Evolutionary conservation across 2,113 vertebrate genomes (phyloP).

Genomic region (Progne subis): DNA sequence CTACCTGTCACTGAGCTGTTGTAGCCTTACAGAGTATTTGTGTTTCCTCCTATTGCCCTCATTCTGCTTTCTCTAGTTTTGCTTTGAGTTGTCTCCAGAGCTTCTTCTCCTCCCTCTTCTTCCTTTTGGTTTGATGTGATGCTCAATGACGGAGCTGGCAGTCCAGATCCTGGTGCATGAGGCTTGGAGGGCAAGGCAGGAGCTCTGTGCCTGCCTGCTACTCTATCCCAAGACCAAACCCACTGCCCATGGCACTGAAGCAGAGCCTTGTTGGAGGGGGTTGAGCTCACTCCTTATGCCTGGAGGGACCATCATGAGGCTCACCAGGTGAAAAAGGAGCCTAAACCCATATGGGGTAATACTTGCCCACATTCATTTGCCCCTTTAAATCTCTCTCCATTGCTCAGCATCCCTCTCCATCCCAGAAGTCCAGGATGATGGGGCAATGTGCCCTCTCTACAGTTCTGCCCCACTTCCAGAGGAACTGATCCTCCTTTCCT

Average conservation of each 20-base stretch:
- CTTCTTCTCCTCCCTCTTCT: constrained; percentile 18
- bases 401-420: neutral
- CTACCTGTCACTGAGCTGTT: neutral
- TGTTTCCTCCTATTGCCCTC: neutral
- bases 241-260: rapidly evolving
- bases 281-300: rapidly evolving
- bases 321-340: neutral
- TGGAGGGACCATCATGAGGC: neutral
- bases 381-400: neutral
- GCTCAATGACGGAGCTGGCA: neutral
- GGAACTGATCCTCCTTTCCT: neutral
- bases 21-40: neutral
- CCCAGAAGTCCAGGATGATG: neutral
- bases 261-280: neutral
- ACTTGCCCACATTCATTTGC: neutral
- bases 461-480: neutral
- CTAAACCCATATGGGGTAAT: neutral
- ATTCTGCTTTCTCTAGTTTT: constrained; percentile 65
- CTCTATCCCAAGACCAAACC: neutral
- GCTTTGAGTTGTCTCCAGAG: constrained; percentile 24
- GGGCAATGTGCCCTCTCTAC: neutral
- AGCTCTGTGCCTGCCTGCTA: neutral
- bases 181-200: neutral
- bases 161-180: neutral
- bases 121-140: neutral